Evolutionary conservation across 1,140 invertebrate genomes (phyloP), one percentile per base, ranked within the genome.

Genomic region (Drosophila nebulosa): DNA sequence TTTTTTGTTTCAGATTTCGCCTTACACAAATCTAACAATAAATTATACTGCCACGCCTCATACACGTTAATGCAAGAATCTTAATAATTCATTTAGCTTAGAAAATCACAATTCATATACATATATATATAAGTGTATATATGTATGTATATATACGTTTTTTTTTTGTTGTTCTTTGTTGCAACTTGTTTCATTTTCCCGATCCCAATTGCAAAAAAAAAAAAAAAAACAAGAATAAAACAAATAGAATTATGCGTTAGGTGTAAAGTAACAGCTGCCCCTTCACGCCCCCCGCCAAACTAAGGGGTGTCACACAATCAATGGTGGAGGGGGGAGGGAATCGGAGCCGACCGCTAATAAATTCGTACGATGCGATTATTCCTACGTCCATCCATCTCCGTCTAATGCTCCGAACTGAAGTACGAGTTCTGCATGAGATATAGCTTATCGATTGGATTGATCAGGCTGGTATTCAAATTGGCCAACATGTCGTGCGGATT

Each of bases 391-490:
- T 22, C n/a, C n/a, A n/a, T n/a, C n/a, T n/a, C n/a, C n/a, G 22
- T 50, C 59, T 85, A 91, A 60, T 90, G 83, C 56, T 91, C 90
- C 9, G 81, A 79, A 65, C 88, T 91, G 90, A 98, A 98, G 91
- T 98, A 98, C 32, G 96, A 98, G 92, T 96, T 97, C 92, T 98
- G 97, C 98, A 99, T 99, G 80, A 98, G 96, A 93, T 98, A 99
- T 51, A 99, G 94, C 93, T 98, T 98, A 92, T 99, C 98, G 75
- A 99, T 99, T 32, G 98, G 98, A 92, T 99, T 99, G 86, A 96
- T 94, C 10, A 94, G 93, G 35, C 94, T 94, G 4, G 94, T 93
- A 69, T 94, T 94, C 30, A 95, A 93, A 74, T 93, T 90, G 90
- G 94, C 84, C 64, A 91, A 57, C 92, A 92, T 78, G 91, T 93